Base-by-base conservation (phyloP, 1,140 invertebrate genomes). In the Cydia strobilella region DNA sequence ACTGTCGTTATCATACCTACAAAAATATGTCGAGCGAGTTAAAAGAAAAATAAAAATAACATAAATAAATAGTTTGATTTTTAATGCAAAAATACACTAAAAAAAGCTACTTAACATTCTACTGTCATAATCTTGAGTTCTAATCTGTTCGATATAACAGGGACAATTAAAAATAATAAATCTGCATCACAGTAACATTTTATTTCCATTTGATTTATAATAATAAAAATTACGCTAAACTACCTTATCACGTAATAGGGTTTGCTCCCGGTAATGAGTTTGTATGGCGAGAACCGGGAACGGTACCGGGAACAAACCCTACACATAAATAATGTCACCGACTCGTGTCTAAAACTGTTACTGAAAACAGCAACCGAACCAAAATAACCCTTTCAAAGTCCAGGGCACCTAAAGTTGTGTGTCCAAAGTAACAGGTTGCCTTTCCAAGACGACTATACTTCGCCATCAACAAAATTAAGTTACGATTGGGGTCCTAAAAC, bases 141-240 rank as follows among this genome's bases (percentile, higher is more conserved):
- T 13, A 12, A 45, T 45, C 42, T 31, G 31, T 31, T 48, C 0
- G 12, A 48, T 39, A 6, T 54, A 18, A 63, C 20, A 12, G 62
- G 62, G 63, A 35, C 3, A 35, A 66, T 66, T n/a, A 35, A 66
- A 66, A 31, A 27, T 48, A 5, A 66, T 35, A 42, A 18, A 9
- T 45, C 71, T 0, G 23, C 45, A 72, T 72, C 45, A 72, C 23
- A 72, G 39, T 72, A 72, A 51, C 71, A 48, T 48, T 48, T 20
- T 72, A 42, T 18, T 72, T 72, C 20, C 31, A 72, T 7, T 72
- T 72, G 12, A 72, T 72, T 72, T 72, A 72, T n/a, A 48, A 48
- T 72, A 48, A 18, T 54, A 54, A 18, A 72, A 51, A 72, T 25
- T 48, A 48, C 45, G 15, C 39, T 72, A 25, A 72, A 48, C 51